Base-by-base conservation (phyloP, 1,140 invertebrate species). In the Pararge aegeria region DNA sequence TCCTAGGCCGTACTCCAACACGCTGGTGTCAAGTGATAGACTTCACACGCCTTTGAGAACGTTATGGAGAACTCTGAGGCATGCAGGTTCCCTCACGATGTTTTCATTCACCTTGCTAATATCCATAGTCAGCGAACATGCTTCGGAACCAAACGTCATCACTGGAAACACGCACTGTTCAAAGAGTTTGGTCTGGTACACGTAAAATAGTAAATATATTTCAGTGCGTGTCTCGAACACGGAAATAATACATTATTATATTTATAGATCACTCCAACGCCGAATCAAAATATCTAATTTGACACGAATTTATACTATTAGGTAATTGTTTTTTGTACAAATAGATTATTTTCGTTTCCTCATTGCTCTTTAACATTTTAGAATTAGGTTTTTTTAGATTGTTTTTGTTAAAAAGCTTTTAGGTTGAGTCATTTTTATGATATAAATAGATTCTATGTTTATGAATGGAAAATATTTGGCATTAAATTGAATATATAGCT, bases 271-370 rank as follows among this genome's bases (percentile, higher is more conserved):
- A 16, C 4, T 42, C 5, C n/a, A n/a, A 27, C 13, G 37, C n/a
- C 34, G 37, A 38, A 58, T 58, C 37, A 44, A 58, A 42, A 58
- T 58, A 57, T 57, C 21, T 16, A 24, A 53, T 57, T 50, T 57
- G 50, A 37, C 40, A 50, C 3, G 18, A 52, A 58, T 52, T 52
- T 48, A 12, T 44, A 6, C 24, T 52, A 54, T 37, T 61, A 48
- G 19, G 21, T 13, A 24, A n/a, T n/a, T n/a, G n/a, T n/a, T 55
- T 61, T 61, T 61, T 61, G 21, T 55, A 24, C 13, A 55, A 61
- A 61, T 44, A 40, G 37, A 20, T 61, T 50, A 53, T 49, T 49
- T 46, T 55, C 29, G 44, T 37, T 61, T 61, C 59, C 59, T 61
- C 38, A 61, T 61, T 40, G 30, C 44, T 46, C 46, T 34, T 53